These are phyloP conservation scores for Crotalus viridis DNA, from an alignment of 2,113 vertebrate genomes.

Conservation along the genomic window DNA sequence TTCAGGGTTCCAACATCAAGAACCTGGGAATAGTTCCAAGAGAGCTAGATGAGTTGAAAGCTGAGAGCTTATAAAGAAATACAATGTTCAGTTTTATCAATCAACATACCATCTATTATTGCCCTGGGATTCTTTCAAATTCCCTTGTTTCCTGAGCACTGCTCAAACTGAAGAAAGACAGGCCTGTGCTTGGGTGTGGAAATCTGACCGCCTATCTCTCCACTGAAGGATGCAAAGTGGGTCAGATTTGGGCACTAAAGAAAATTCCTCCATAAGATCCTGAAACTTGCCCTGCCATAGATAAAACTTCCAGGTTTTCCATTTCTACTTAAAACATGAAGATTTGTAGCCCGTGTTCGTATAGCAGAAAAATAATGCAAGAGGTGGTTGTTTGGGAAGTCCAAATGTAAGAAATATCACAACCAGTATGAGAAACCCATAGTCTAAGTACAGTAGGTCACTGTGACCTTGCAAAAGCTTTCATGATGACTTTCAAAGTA, in stretches of 20 bases:
- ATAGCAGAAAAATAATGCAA: neutral
- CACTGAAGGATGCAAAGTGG: neutral
- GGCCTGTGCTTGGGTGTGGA: neutral
- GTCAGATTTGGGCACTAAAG: neutral
- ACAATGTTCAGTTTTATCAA: constrained; percentile 14
- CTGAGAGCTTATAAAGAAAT: constrained; percentile 1
- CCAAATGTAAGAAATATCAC: neutral
- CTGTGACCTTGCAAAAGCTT: neutral
- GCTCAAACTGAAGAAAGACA: constrained; percentile 1
- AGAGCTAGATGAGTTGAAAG: constrained; percentile 8
- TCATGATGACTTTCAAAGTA: neutral
- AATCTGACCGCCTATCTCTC: neutral
- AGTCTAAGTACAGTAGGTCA: neutral
- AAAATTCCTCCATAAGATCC: neutral
- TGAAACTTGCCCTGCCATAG: neutral
- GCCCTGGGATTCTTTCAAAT: constrained; percentile 9
- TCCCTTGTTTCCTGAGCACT: constrained; percentile 1
- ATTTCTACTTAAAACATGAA: neutral
- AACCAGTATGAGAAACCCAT: neutral
- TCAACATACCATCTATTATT: neutral
- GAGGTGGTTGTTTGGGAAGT: neutral
- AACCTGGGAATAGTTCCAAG: constrained; percentile 23
- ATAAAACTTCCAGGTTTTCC: neutral
- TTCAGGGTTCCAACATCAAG: constrained; percentile 10
- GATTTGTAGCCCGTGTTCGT: neutral